A percentile compares a stretch with the other conserved stretches of the same genome.
These are phyloP conservation scores for Thunnus albacares DNA, from an alignment of 2,797 vertebrate genomes.

Conservation along the genomic window DNA sequence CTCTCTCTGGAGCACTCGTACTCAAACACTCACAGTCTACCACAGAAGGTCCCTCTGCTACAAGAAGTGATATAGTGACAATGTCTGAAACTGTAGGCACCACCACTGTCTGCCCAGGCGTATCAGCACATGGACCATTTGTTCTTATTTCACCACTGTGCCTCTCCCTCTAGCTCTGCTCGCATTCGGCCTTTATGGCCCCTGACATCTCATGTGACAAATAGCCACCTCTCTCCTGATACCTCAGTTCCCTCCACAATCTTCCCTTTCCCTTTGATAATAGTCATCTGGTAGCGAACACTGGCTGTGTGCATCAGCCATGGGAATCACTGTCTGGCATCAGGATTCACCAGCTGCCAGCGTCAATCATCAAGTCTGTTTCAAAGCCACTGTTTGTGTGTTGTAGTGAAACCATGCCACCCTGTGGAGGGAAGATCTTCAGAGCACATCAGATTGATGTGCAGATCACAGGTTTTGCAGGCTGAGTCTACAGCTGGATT, in stretches of 20 bases:
- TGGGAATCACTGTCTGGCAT: slow-evolving; percentile 64
- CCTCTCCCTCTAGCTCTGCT: slow-evolving; percentile 20
- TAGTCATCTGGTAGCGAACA: slow-evolving; percentile 36
- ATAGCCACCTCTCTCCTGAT: slow-evolving; percentile 34
- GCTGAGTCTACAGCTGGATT: neutral
- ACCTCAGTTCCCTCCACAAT: slow-evolving; percentile 37
- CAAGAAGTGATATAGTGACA: slow-evolving; percentile 19
- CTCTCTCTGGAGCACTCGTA: neutral
- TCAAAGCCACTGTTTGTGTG: slow-evolving; percentile 25
- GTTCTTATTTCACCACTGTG: slow-evolving; percentile 38
- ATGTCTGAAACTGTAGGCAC: slow-evolving; percentile 4
- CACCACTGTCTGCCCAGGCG: slow-evolving; percentile 18
- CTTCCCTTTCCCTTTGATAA: slow-evolving; percentile 47
- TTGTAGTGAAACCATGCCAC: slow-evolving; percentile 71
- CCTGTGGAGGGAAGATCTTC: slow-evolving; percentile 62
- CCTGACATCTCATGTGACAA: slow-evolving; percentile 63
- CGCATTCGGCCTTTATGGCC: slow-evolving; percentile 38
- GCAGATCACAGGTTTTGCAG: slow-evolving; percentile 9
- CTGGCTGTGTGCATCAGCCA: slow-evolving; percentile 48
- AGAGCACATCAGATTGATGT: slow-evolving; percentile 3
- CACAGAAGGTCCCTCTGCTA: slow-evolving; percentile 12
- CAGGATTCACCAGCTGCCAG: slow-evolving; percentile 58
- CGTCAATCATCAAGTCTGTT: slow-evolving; percentile 42
- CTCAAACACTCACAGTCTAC: slow-evolving; percentile 5
- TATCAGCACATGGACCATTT: slow-evolving; percentile 53